Evolutionary conservation across 1,140 invertebrate species (phyloP).

Genomic region (Drosophila willistoni): DNA sequence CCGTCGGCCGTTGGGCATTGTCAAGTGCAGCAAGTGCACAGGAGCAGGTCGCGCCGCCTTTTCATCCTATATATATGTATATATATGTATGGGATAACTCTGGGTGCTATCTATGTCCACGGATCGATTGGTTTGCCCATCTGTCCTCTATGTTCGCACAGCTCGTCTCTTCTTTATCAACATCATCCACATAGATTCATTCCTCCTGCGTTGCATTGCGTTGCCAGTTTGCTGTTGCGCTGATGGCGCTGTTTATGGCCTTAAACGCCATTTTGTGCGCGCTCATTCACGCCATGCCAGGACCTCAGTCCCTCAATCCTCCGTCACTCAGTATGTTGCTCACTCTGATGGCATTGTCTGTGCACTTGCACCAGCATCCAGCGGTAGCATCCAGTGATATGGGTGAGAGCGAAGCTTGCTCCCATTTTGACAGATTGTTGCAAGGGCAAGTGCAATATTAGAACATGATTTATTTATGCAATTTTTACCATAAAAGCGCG

Average conservation of each 20-base stretch:
- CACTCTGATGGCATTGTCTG: slow-evolving; percentile 43
- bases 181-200: slow-evolving; percentile 2
- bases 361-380: slow-evolving; percentile 10
- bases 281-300: slow-evolving; percentile 66
- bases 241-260: slow-evolving; percentile 61
- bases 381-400: slow-evolving; percentile 27
- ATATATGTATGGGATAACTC: slow-evolving; percentile 54
- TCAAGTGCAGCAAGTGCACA: slow-evolving; percentile 60
- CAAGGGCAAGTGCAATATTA: slow-evolving; percentile 82
- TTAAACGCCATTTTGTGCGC: slow-evolving; percentile 79
- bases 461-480: slow-evolving; percentile 83
- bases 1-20: slow-evolving; percentile 33
- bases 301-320: not conserved
- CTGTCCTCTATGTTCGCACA: slow-evolving; percentile 26
- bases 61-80: slow-evolving; percentile 23
- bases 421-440: slow-evolving; percentile 75
- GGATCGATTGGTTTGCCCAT: slow-evolving; percentile 69
- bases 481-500: slow-evolving; percentile 69
- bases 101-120: slow-evolving; percentile 63
- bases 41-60: not conserved
- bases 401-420: slow-evolving; percentile 23
- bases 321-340: not conserved
- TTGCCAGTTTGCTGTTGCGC: slow-evolving; percentile 2
- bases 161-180: slow-evolving; percentile 19
- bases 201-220: slow-evolving; percentile 30